phyloP scores from a whole-genome alignment of 2,888 invertebrate species.

The Monochamus alternatus region DNA sequence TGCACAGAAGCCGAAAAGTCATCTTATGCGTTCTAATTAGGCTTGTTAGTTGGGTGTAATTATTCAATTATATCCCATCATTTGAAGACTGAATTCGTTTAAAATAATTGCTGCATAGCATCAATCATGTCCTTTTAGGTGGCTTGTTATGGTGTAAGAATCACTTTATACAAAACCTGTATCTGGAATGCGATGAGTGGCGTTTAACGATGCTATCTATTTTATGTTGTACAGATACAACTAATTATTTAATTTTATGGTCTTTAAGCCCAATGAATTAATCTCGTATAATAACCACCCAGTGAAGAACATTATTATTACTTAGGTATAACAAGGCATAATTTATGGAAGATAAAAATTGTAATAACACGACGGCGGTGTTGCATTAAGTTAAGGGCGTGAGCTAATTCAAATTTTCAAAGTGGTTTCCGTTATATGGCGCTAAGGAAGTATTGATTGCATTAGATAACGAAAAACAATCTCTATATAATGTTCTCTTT shows the following conservation, averaged over 20 bases:
- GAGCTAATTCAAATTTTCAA: no score
- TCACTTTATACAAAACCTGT: slow-evolving; percentile 17
- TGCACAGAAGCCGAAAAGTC: no score
- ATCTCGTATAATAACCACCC: background rate
- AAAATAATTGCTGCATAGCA: slow-evolving; percentile 18
- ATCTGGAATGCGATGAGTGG: slow-evolving; percentile 13
- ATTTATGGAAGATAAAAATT: no score
- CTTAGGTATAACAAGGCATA: no score
- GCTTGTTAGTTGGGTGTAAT: no score
- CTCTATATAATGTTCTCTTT: background rate
- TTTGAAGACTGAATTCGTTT: background rate
- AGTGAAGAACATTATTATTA: background rate
- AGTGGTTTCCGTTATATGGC: no score
- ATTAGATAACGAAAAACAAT: background rate
- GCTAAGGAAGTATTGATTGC: background rate
- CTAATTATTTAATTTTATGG: slow-evolving; percentile 34
- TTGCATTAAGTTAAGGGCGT: no score
- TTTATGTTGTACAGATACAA: slow-evolving; percentile 14
- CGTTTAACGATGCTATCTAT: slow-evolving; percentile 24
- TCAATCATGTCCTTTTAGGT: slow-evolving; percentile 13
- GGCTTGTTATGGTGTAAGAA: slow-evolving; percentile 4
- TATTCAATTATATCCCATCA: background rate
- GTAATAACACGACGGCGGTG: no score
- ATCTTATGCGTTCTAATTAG: no score
- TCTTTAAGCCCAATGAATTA: slow-evolving; percentile 27